These are phyloP conservation scores for Acanthoscelides obtectus DNA, from an alignment of 2,888 invertebrate species.

Conservation along the genomic window DNA sequence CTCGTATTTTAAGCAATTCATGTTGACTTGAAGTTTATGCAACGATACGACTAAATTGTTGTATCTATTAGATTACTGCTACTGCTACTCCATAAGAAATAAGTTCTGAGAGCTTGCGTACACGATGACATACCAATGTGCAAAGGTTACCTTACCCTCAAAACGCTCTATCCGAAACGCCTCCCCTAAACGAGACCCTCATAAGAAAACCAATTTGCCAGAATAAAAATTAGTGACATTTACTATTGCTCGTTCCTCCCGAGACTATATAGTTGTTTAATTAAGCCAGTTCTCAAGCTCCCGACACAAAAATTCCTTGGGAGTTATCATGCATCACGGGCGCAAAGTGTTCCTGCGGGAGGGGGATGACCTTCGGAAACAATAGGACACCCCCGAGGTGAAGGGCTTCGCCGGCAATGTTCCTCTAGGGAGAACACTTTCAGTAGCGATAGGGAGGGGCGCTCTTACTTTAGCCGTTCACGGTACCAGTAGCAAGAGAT, in stretches of 20 bases:
- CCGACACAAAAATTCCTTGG: neutral
- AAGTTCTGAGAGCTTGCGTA: no score
- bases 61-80: no score
- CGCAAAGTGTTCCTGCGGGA: neutral
- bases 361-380: neutral
- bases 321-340: neutral
- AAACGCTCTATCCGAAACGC: no score
- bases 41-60: no score
- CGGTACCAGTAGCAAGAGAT: neutral
- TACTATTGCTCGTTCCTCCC: neutral
- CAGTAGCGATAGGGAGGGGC: neutral
- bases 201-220: neutral
- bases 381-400: neutral
- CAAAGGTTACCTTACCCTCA: no score
- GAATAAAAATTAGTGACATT: neutral
- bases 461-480: neutral
- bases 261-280: neutral
- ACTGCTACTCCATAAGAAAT: no score
- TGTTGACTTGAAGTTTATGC: no score
- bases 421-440: neutral
- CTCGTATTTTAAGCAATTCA: no score
- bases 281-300: neutral
- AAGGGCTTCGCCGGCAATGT: neutral
- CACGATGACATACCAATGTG: no score
- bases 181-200: neutral